Evolutionary conservation across 2,113 vertebrate genomes (phyloP), one percentile per base, ranked within the genome.

Genomic region (Loxodonta africana): DNA sequence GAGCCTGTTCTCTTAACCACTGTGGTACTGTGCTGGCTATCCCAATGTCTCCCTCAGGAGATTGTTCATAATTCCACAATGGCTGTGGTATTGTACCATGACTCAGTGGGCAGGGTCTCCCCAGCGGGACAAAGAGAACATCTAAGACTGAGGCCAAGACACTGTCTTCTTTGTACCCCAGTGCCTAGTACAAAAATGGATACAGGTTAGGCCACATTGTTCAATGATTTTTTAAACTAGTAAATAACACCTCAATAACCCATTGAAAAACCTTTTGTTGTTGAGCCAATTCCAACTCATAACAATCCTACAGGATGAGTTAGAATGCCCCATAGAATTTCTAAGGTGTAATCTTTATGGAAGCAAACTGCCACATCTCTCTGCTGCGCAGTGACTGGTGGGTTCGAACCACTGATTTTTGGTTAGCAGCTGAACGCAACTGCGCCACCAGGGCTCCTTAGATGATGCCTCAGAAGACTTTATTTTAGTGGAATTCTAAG

Each of bases 1-100:
- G 30, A 69, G 28, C 21, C 76, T 74, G 7, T 17, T 91, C 71
- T 88, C 71, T 73, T 80, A 44, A 74, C 2, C 17, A 9, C 11
- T 20, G 62, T 1, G 3, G 30, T 15, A 57, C 10, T 18, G 28
- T 3, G 10, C 14, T 7, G 1, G 6, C 23, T 69, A 2, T 25
- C n/a, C 20, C 26, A 4, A 44, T 4, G 9, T 44, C 80, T 74
- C 44, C 77, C 33, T 63, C 15, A 76, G 33, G 10, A 30, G 8
- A 1, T 48, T 3, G 17, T n/a, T 48, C 80, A 60, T 12, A 60
- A 71, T 63, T 46, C 41, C 62, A 37, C 30, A 17, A 9, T 37
- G 12, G 12, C 18, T 17, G 9, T 8, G 11, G 25, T 10, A 5
- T 62, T 46, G 17, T 10, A 5, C 4, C 73, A 51, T 60, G 41